Percentiles rank a stretch among this genome's conserved stretches.
phyloP scores from a whole-genome alignment of 2,797 vertebrate genomes.

The Hippopotamyrus pictus region DNA sequence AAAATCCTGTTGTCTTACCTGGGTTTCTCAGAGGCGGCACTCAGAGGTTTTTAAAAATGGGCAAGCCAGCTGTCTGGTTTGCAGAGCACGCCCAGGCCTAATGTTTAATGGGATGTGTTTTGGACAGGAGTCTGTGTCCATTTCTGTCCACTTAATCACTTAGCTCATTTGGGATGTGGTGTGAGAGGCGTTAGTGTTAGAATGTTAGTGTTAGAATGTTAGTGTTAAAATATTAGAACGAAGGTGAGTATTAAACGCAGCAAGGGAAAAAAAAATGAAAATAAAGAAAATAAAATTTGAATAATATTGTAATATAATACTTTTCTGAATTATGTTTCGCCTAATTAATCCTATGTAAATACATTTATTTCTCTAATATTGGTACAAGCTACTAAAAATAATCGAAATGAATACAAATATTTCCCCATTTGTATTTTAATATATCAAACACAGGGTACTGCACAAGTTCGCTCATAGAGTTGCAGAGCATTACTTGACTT shows the following conservation, averaged over 20 bases:
- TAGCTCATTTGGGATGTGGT: background rate
- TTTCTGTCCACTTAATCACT: constrained; percentile 6
- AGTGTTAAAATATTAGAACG: background rate
- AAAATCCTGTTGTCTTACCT: background rate
- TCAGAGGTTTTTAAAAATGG: background rate
- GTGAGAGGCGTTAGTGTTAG: background rate
- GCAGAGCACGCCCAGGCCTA: background rate
- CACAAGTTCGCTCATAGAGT: background rate
- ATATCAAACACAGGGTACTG: background rate
- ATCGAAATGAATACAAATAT: background rate
- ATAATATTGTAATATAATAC: background rate
- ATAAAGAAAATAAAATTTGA: background rate
- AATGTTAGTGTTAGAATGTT: background rate
- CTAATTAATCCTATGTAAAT: background rate
- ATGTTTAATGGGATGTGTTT: background rate
- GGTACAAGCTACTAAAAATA: background rate
- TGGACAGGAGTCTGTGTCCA: background rate
- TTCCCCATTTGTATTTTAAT: background rate
- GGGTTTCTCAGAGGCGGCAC: background rate
- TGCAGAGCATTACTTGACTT: background rate
- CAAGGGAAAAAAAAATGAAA: background rate
- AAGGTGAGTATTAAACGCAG: background rate
- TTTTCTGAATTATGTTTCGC: background rate
- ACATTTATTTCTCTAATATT: background rate
- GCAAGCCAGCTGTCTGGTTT: background rate